A percentile compares a stretch with the other conserved stretches of the same genome.
These are phyloP conservation scores for Mystacornis crossleyi DNA, from an alignment of 2,113 vertebrate species.

Conservation along the genomic window DNA sequence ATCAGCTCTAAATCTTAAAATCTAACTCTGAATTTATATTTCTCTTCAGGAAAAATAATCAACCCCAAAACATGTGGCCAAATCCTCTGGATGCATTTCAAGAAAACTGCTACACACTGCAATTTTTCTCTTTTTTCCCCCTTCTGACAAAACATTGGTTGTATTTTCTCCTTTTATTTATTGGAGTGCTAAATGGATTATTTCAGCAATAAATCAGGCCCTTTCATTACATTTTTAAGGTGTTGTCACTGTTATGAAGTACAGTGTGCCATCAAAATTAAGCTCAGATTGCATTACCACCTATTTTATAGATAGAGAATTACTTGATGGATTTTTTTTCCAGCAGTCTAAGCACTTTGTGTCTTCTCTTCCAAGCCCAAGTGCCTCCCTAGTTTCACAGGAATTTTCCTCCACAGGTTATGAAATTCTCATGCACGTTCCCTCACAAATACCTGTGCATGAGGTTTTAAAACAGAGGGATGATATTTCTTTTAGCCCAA, in stretches of 20 bases:
- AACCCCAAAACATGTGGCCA: background rate
- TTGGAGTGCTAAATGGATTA: conserved; percentile 68
- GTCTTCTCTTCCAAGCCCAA: background rate
- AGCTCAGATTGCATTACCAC: conserved; percentile 67
- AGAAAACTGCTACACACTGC: conserved; percentile 38
- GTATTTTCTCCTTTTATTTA: conserved; percentile 70
- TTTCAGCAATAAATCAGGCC: conserved; percentile 64
- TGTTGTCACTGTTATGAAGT: conserved; percentile 70
- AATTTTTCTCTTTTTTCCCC: background rate
- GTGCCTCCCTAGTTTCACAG: background rate
- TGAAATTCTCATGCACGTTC: background rate
- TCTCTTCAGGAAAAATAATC: conserved; percentile 2
- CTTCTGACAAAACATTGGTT: conserved; percentile 27
- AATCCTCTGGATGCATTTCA: background rate
- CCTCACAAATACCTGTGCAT: background rate
- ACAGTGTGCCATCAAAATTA: conserved; percentile 69
- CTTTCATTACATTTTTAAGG: conserved; percentile 69
- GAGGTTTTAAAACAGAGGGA: background rate
- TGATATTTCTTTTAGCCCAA: background rate
- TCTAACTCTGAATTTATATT: background rate
- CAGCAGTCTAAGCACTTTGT: conserved; percentile 48
- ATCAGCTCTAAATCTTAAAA: background rate
- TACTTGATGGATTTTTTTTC: conserved; percentile 55
- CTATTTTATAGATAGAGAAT: conserved; percentile 63
- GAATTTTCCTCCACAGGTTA: background rate